Evolutionary conservation across 2,888 invertebrate genomes (phyloP).

Genomic region (Chydorus sphaericus): DNA sequence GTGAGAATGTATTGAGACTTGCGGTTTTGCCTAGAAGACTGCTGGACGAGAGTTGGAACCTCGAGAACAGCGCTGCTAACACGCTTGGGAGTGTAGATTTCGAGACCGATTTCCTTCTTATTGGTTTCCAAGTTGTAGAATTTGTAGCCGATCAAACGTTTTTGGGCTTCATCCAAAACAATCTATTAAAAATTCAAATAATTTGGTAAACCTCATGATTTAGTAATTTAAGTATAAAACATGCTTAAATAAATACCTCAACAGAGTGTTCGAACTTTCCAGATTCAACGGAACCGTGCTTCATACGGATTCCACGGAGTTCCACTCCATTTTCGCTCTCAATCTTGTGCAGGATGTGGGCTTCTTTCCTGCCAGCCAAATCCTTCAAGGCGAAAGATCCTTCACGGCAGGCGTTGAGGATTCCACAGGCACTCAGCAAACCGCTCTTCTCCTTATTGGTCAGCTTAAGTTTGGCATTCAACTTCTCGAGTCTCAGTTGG

Average conservation of each 20-base stretch:
- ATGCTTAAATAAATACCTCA: neutral
- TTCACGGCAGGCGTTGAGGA: slow-evolving; percentile 10
- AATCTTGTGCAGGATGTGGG: neutral
- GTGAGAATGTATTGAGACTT: slow-evolving; percentile 21
- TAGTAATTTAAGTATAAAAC: neutral
- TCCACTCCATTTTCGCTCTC: neutral
- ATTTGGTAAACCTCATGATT: neutral
- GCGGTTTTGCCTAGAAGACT: neutral
- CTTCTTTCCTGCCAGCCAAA: neutral
- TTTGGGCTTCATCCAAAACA: neutral
- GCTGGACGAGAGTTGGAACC: neutral
- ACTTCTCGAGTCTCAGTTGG: slow-evolving; percentile 14
- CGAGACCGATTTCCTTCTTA: slow-evolving; percentile 7
- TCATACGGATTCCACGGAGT: neutral
- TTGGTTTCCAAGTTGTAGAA: slow-evolving; percentile 6
- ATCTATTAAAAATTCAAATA: neutral
- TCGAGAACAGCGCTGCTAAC: slow-evolving; percentile 3
- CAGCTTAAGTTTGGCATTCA: slow-evolving; percentile 18
- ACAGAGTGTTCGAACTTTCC: slow-evolving; percentile 1
- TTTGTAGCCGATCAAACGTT: neutral
- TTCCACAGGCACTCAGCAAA: slow-evolving; percentile 18
- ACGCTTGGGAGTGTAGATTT: slow-evolving; percentile 14
- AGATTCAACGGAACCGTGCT: neutral
- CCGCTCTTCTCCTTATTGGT: slow-evolving; percentile 20
- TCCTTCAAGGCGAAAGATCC: slow-evolving; percentile 5